Evolutionary conservation across 2,797 vertebrate species (phyloP).

Genomic region (Enteromius unitaeniatus): DNA sequence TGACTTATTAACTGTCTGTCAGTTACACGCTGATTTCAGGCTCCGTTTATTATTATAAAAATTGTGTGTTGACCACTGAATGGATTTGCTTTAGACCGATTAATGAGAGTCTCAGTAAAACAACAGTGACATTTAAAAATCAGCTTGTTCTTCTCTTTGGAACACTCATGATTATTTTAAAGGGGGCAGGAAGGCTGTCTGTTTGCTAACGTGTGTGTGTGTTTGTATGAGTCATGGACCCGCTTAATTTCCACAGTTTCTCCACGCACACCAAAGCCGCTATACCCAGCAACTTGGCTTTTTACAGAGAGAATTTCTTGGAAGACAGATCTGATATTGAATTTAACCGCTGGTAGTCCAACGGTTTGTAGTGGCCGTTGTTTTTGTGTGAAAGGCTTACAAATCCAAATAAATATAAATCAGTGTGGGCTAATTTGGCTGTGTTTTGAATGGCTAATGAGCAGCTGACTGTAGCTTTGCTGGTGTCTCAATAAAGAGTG

Average conservation of each 20-base stretch:
- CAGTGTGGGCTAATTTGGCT: slow-evolving; percentile 61
- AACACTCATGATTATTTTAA: slow-evolving; percentile 45
- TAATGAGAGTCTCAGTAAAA: slow-evolving; percentile 46
- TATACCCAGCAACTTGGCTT: slow-evolving; percentile 8
- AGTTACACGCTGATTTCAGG: slow-evolving; percentile 23
- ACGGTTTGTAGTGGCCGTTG: slow-evolving; percentile 65
- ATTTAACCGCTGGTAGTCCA: slow-evolving; percentile 52
- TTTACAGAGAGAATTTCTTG: slow-evolving; percentile 14
- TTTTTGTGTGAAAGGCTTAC: slow-evolving; percentile 66
- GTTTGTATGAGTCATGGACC: slow-evolving; percentile 37
- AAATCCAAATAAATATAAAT: slow-evolving; percentile 71
- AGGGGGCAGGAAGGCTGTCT: slow-evolving; percentile 35
- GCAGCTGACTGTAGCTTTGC: slow-evolving; percentile 48
- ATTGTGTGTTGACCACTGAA: slow-evolving; percentile 46
- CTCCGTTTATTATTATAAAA: slow-evolving; percentile 25
- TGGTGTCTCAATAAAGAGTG: slow-evolving; percentile 55
- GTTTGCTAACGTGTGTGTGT: slow-evolving; percentile 18
- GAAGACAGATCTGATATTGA: slow-evolving; percentile 7
- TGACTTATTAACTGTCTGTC: slow-evolving; percentile 20
- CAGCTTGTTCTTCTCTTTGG: slow-evolving; percentile 27
- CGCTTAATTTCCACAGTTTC: slow-evolving; percentile 33
- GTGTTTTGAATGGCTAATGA: slow-evolving; percentile 60
- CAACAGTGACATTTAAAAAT: slow-evolving; percentile 48
- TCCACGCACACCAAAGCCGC: slow-evolving; percentile 12
- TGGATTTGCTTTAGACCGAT: slow-evolving; percentile 40